Base-by-base conservation (phyloP, 1,140 invertebrate genomes). In the Drosophila sproati region DNA sequence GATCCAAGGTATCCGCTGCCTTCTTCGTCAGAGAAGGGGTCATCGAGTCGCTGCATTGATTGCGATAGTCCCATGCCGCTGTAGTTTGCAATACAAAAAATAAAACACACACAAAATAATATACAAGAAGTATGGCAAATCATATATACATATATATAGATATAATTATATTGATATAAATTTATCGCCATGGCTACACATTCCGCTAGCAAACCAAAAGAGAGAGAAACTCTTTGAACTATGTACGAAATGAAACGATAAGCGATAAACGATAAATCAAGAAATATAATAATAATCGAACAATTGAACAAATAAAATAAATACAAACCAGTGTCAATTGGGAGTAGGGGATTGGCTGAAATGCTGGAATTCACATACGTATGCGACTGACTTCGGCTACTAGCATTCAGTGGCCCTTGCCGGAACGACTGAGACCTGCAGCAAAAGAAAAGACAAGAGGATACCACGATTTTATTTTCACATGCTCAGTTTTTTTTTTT, bases 381-480 rank as follows among this genome's bases (percentile, higher is more conserved):
- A 92, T 93, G 90, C 85, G 92, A 93, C 86, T 92, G 92, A 92
- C 92, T 93, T 92, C 92, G 91, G 85, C 91, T 93, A 93, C 92
- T 93, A 86, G 92, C 92, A 93, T 94, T 91, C 93, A 94, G 89
- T 93, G 94, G 93, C 93, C 94, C 93, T 94, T 96, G 95, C 93
- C 96, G 95, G 95, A 96, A 96, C 93, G 96, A 96, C 94, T 96
- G 96, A 94, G 96, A 96, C 96, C 96, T 96, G 95, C 94, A 95
- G 95, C 89, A 92, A 95, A 96, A 95, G 95, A 95, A 95, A 95
- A 93, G 93, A 94, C 93, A 94, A 94, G 94, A 94, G 94, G 94
- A 94, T 90, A 91, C 90, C 90, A 91, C 91, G 77, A 78, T 91
- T 92, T 92, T 91, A 92, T 91, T 82, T 91, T 91, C 72, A 83